phyloP scores from a whole-genome alignment of 2,113 vertebrate species.

The Dromas ardeola region DNA sequence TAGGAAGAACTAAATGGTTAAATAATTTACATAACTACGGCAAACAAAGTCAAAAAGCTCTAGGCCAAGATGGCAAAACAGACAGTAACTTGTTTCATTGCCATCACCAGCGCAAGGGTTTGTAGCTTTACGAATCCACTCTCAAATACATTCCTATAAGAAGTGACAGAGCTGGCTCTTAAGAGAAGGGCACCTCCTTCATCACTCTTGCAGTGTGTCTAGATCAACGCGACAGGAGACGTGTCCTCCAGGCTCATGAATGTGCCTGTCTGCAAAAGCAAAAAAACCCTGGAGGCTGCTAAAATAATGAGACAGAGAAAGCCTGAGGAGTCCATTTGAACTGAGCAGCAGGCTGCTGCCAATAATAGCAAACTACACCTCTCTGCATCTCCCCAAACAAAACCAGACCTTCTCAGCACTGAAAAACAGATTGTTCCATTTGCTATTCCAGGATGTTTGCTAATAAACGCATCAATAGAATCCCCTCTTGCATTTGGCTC shows the following conservation, averaged over 20 bases:
- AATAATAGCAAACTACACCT: not conserved
- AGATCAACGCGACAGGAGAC: not conserved
- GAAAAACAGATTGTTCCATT: not conserved
- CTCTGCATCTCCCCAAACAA: not conserved
- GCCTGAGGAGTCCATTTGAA: not conserved
- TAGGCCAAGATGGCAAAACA: not conserved
- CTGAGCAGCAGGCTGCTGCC: not conserved
- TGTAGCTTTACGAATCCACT: not conserved
- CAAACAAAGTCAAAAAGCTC: not conserved
- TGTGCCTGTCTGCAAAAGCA: not conserved
- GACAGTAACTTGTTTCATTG: not conserved
- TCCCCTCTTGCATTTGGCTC: not conserved
- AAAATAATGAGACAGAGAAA: not conserved
- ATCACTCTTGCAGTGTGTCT: not conserved
- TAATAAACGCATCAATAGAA: not conserved
- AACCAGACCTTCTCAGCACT: not conserved
- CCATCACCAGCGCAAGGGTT: not conserved
- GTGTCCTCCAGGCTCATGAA: not conserved
- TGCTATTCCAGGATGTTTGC: not conserved
- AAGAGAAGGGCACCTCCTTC: not conserved
- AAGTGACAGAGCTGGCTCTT: not conserved
- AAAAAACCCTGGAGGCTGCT: not conserved
- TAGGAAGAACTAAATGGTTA: not conserved
- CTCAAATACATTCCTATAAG: not conserved
- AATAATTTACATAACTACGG: not conserved